A percentile compares a stretch with the other conserved stretches of the same genome.
Conservation (phyloP, 1,140 invertebrate genomes). For the Formica exsecta region DNA sequence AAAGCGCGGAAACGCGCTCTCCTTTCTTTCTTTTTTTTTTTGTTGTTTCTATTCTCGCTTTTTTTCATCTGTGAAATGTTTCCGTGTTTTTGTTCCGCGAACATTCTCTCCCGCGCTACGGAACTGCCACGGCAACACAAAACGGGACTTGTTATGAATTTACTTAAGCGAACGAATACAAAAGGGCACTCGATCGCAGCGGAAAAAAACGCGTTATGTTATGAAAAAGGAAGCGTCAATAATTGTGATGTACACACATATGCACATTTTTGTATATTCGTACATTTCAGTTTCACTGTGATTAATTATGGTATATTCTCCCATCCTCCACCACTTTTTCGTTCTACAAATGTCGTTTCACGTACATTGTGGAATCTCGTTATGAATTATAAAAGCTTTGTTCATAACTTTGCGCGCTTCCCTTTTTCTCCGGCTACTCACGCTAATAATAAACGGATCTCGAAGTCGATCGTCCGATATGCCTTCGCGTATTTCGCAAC, state of each 20-base stretch:
- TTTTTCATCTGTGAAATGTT: slow-evolving; percentile 21
- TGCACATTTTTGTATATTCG: neutral
- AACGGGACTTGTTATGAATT: slow-evolving; percentile 49
- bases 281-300: neutral
- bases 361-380: slow-evolving; percentile 25
- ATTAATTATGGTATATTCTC: slow-evolving; percentile 39
- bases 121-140: slow-evolving; percentile 1
- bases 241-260: neutral
- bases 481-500: slow-evolving; percentile 48
- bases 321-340: neutral
- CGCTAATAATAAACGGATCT: slow-evolving; percentile 55
- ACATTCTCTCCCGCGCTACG: slow-evolving; percentile 8
- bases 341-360: neutral
- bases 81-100: slow-evolving; percentile 31
- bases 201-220: neutral
- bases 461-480: slow-evolving; percentile 54
- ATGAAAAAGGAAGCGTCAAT: slow-evolving; percentile 38
- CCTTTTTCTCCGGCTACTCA: slow-evolving; percentile 13
- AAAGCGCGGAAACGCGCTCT: neutral
- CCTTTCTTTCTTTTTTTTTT: neutral
- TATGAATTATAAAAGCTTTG: slow-evolving; percentile 54
- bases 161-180: slow-evolving; percentile 34
- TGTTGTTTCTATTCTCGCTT: neutral
- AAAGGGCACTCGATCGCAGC: slow-evolving; percentile 19
- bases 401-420: slow-evolving; percentile 34